Conservation (phyloP, 2,888 invertebrate genomes). For the Cetonia aurata region DNA sequence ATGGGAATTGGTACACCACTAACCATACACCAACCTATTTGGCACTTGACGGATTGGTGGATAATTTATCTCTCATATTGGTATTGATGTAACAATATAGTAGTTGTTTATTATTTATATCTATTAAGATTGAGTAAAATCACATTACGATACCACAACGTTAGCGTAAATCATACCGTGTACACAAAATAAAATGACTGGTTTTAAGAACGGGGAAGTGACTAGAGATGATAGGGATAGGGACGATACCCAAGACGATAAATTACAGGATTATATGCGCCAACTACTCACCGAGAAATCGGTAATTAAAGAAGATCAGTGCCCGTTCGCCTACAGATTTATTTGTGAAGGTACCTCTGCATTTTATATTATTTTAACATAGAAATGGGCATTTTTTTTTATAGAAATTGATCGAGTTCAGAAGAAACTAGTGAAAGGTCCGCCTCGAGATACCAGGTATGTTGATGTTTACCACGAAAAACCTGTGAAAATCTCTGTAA, state of each 20-base stretch:
- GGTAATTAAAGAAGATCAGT: conserved; percentile 15
- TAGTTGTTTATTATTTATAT: too few relatives aligned
- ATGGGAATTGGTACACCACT: too few relatives aligned
- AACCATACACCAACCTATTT: too few relatives aligned
- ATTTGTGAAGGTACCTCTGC: conserved; percentile 12
- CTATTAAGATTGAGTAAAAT: too few relatives aligned
- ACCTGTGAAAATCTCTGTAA: conserved; percentile 77
- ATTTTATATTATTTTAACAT: background rate
- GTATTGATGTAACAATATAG: too few relatives aligned
- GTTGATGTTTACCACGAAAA: conserved; percentile 83
- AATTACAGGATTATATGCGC: conserved; percentile 18
- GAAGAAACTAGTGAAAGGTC: conserved; percentile 76
- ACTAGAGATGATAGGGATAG: conserved; percentile 3
- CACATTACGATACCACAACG: too few relatives aligned
- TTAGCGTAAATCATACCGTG: too few relatives aligned
- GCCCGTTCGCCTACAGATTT: conserved; percentile 25
- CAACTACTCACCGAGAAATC: conserved; percentile 26
- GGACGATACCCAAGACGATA: conserved; percentile 7
- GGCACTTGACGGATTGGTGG: too few relatives aligned
- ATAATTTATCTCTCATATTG: too few relatives aligned
- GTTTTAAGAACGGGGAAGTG: conserved; percentile 16
- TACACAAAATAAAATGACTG: background rate
- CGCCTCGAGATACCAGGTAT: conserved; percentile 77
- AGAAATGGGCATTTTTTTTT: background rate
- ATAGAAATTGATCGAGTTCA: conserved; percentile 21